phyloP scores from a whole-genome alignment of 2,888 invertebrate species.

The Patella depressa region DNA sequence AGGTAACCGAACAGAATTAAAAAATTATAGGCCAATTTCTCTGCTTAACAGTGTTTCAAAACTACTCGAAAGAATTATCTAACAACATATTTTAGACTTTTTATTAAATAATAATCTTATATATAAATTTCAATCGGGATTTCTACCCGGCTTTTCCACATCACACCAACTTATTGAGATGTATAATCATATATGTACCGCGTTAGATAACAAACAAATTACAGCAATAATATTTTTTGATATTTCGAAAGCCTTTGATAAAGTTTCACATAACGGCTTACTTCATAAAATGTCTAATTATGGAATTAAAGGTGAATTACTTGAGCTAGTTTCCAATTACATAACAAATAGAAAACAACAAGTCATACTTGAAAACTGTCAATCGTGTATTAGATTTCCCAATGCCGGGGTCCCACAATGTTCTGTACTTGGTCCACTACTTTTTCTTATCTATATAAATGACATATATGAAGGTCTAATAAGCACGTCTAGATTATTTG shows the following conservation, averaged over 20 bases:
- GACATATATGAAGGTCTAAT: background rate
- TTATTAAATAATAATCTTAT: constrained; percentile 34
- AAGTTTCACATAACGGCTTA: constrained; percentile 5
- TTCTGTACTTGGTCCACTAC: background rate
- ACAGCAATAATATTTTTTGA: constrained; percentile 38
- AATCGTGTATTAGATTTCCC: background rate
- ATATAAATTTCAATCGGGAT: constrained; percentile 39
- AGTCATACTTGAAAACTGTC: background rate
- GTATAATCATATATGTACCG: constrained; percentile 29
- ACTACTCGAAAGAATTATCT: constrained; percentile 38
- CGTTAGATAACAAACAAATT: constrained; percentile 28
- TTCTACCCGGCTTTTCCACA: constrained; percentile 36
- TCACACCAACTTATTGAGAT: constrained; percentile 39
- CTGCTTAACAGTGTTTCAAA: constrained; percentile 35
- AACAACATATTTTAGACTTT: constrained; percentile 32
- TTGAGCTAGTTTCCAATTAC: background rate
- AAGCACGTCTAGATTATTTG: background rate
- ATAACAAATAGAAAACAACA: background rate
- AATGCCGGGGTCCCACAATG: background rate
- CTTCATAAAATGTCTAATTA: constrained; percentile 18
- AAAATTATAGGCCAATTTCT: constrained; percentile 42
- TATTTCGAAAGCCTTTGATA: constrained; percentile 31
- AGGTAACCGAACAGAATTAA: constrained; percentile 28
- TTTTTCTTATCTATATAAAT: constrained; percentile 5
- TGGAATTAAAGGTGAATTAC: constrained; percentile 14